Conservation (phyloP, 2,888 invertebrate genomes). For the Idaea straminata region DNA sequence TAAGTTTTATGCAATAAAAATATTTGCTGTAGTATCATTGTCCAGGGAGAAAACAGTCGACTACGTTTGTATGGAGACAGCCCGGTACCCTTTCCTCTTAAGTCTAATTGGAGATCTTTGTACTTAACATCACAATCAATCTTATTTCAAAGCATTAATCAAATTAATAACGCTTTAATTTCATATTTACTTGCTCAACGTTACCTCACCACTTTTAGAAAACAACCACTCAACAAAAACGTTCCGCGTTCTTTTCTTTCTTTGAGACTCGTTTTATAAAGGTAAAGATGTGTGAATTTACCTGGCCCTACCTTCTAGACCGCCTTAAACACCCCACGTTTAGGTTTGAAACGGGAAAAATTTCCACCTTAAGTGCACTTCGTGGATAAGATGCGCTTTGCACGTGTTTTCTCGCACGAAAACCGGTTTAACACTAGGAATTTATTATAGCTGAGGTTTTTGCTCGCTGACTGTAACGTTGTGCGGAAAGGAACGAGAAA, state of each 20-base stretch:
- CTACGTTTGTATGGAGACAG: too few species aligned
- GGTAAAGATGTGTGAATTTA: slow-evolving; percentile 5
- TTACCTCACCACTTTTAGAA: neutral
- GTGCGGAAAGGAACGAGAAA: neutral
- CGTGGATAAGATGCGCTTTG: slow-evolving; percentile 22
- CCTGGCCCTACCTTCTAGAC: neutral
- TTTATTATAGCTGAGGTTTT: slow-evolving; percentile 2
- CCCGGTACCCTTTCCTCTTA: too few species aligned
- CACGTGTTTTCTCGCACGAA: slow-evolving; percentile 24
- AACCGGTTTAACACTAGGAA: slow-evolving; percentile 18
- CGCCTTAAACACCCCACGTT: slow-evolving; percentile 29
- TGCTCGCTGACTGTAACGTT: neutral
- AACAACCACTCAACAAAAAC: slow-evolving; percentile 3
- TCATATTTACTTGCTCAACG: neutral
- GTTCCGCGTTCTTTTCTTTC: slow-evolving; percentile 6
- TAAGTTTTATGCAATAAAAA: too few species aligned
- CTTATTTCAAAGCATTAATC: too few species aligned
- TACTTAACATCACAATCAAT: too few species aligned
- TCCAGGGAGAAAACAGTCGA: too few species aligned
- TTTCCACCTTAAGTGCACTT: slow-evolving; percentile 31
- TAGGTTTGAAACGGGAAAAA: slow-evolving; percentile 35
- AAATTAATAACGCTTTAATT: neutral
- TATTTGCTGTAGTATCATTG: too few species aligned
- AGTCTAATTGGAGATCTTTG: too few species aligned
- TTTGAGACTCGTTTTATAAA: slow-evolving; percentile 15